phyloP scores from a whole-genome alignment of 2,888 invertebrate genomes.

The Agapostemon virescens region DNA sequence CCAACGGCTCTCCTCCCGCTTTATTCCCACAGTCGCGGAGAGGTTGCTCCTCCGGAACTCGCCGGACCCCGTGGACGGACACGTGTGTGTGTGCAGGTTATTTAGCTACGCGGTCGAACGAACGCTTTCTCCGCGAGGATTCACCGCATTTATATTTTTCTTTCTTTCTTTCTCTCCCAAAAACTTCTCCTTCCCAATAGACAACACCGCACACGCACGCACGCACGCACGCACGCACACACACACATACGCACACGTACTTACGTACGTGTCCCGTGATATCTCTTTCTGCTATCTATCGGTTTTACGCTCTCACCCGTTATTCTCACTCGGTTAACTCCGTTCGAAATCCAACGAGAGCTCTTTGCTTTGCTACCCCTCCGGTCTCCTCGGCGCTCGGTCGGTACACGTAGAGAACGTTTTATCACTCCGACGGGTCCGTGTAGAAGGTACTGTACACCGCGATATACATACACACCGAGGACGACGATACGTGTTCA shows the following conservation, averaged over 20 bases:
- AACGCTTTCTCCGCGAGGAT: conserved; percentile 4
- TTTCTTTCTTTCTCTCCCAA: no score
- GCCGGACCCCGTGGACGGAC: background rate
- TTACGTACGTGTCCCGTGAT: background rate
- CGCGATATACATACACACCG: conserved; percentile 4
- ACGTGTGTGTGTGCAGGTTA: conserved; percentile 41
- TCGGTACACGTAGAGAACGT: background rate
- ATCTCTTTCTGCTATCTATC: conserved; percentile 1
- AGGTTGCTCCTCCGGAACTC: background rate
- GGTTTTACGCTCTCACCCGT: conserved; percentile 3
- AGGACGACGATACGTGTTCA: conserved; percentile 17
- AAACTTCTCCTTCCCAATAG: background rate
- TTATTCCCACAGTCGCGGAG: background rate
- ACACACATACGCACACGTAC: conserved; percentile 17
- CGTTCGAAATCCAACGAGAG: background rate
- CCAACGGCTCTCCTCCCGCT: no score
- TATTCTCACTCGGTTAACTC: background rate
- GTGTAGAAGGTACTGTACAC: background rate
- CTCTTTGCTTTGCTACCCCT: background rate
- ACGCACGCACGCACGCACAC: background rate
- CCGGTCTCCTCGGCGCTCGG: background rate
- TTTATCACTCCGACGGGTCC: background rate
- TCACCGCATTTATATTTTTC: no score
- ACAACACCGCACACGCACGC: conserved; percentile 12
- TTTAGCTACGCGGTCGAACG: conserved; percentile 15